Evolutionary conservation across 2,888 invertebrate genomes (phyloP), one percentile per base, ranked within the genome.

Genomic region (Ormyrus pomaceus): DNA sequence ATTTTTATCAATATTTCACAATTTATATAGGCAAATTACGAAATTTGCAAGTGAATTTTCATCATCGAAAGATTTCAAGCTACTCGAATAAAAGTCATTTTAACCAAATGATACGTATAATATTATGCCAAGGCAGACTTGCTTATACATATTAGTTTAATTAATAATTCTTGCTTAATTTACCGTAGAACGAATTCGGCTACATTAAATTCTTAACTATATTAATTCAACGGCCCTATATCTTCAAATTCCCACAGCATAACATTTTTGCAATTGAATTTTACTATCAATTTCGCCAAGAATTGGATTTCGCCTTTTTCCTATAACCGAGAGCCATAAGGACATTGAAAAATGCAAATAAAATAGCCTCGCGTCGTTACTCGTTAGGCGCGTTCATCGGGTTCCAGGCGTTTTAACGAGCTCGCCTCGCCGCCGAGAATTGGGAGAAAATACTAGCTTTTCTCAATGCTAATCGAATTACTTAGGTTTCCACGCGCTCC

Each of bases 391-490:
- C 58, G 69, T 51, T 70, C 75, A 56, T 53, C 59, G 70, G 70
- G 69, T 76, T 76, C 56, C 55, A 50, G 34, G 56, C 55, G 45
- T 61, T 64, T 71, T 72, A 80, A 76, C 72, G 80, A 76, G 34
- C 50, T n/a, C 2, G 19, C 34, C 48, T 5, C 48, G 7, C n/a
- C 53, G 55, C 46, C 6, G 70, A 62, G 71, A 75, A 80, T 79
- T 61, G 66, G 71, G 66, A 48, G 69, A 71, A 79, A 79, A 75
- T 68, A 50, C 59, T 50, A 13, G 45, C 58, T 76, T 80, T 76
- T 71, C 79, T 61, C 75, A 50, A 76, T 76, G 79, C 75, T 80
- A 80, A 80, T 75, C 75, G 66, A 76, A 80, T 79, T 80, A 80
- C 71, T 80, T 56, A 66, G 34, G 74, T 71, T 73, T 69, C 68